phyloP scores from a whole-genome alignment of 2,888 invertebrate genomes.

The Xylocampa areola region DNA sequence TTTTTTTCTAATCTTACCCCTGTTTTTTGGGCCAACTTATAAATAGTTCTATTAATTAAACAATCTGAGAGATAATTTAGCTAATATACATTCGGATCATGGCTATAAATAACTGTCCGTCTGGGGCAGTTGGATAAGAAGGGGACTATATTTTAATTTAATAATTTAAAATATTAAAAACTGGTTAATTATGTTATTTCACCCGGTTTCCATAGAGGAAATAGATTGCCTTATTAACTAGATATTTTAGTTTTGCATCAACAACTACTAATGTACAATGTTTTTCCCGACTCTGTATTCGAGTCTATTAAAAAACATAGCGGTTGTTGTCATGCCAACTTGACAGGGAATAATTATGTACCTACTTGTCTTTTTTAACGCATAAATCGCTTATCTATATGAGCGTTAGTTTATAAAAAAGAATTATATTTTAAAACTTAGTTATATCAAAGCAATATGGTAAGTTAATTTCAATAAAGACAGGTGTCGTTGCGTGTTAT shows the following conservation, averaged over 20 bases:
- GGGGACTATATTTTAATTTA: too few relatives aligned
- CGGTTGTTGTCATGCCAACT: conserved; percentile 7
- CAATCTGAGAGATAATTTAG: too few relatives aligned
- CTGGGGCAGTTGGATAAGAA: too few relatives aligned
- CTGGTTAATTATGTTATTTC: background rate
- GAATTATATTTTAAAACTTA: background rate
- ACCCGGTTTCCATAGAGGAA: conserved; percentile 16
- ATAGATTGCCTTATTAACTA: conserved; percentile 17
- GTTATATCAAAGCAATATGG: too few relatives aligned
- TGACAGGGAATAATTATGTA: background rate
- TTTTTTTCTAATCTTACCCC: too few relatives aligned
- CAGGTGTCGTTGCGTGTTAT: background rate
- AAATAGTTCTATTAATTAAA: too few relatives aligned
- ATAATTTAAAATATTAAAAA: too few relatives aligned
- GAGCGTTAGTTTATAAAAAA: background rate
- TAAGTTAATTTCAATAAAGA: conserved; percentile 4
- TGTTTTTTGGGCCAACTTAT: too few relatives aligned
- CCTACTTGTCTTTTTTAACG: background rate
- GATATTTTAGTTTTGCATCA: conserved; percentile 50
- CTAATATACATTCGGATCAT: too few relatives aligned
- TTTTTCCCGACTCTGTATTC: conserved; percentile 54
- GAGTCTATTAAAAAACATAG: conserved; percentile 40
- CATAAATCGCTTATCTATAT: background rate
- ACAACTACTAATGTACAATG: conserved; percentile 68
- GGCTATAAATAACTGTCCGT: too few relatives aligned